Evolutionary conservation across 2,888 invertebrate genomes (phyloP), one percentile per base, ranked within the genome.

Genomic region (Pheosia tremula): DNA sequence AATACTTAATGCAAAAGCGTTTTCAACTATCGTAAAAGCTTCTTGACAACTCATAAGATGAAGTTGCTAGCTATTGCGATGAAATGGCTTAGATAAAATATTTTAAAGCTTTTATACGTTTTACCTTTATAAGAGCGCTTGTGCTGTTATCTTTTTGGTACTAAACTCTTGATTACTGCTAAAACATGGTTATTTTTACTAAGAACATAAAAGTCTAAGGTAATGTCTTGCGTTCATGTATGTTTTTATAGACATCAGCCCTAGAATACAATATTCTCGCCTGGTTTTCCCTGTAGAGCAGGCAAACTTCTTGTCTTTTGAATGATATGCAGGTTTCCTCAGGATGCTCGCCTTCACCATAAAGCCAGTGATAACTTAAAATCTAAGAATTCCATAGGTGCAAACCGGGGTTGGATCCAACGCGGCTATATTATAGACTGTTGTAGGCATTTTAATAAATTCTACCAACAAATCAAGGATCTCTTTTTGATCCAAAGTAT

Each of bases 41-140:
- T 39, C 3, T 59, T 59, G 41, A 64, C 54, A 54, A 49, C 24
- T 36, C 38, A 47, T 59, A 55, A 58, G 45, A 58, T 47, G 50
- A 49, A 58, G 38, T 13, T 57, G 52, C 38, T 10, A 39, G 37
- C 61, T 59, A 64, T 64, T 59, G 57, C 39, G 61, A 61, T 59
- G 49, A 45, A 57, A 57, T 38, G 37, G 54, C 43, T 24, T 5
- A 61, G 59, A 64, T 64, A 64, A 59, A 61, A 61, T 59, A 57
- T 59, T 59, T 58, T 38, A 58, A 11, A 50, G 50, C 24, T 24
- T 37, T 47, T 57, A n/a, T n/a, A 49, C 24, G 47, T 11, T 53
- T 36, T 55, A 53, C 52, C 54, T 58, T 55, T 50, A 56, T 58
- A 58, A 53, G 41, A 58, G 11, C 37, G 13, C 38, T 55, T 43